Conservation (phyloP, 2,113 vertebrate genomes). For the Trogon surrucura region DNA sequence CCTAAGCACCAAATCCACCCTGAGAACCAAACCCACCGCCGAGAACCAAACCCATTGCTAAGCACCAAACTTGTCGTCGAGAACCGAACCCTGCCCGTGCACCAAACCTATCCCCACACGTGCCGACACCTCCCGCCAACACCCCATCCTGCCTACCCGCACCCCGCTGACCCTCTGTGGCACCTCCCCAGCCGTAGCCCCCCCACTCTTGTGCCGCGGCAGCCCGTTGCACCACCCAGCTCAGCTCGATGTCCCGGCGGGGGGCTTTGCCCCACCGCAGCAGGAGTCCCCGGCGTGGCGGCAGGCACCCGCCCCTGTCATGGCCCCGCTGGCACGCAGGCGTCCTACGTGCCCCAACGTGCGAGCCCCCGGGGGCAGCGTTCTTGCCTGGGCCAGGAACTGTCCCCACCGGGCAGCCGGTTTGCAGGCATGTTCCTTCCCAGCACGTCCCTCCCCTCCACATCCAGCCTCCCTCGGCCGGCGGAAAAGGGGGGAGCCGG, state of each 20-base stretch:
- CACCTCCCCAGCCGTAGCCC: too few relatives aligned
- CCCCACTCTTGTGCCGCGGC: accelerated
- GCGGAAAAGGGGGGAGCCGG: not conserved
- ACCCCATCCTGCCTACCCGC: not conserved
- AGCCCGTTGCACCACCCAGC: too few relatives aligned
- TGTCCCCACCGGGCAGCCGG: too few relatives aligned
- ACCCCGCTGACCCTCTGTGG: too few relatives aligned
- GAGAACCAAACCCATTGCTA: too few relatives aligned
- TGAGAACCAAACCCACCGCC: too few relatives aligned
- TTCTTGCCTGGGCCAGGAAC: constrained; percentile 52
- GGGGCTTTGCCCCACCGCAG: not conserved
- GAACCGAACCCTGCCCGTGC: not conserved
- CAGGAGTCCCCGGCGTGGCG: not conserved
- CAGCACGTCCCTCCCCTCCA: constrained; percentile 5
- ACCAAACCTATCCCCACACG: too few relatives aligned
- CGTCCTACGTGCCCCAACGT: constrained; percentile 33
- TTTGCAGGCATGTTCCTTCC: constrained; percentile 21
- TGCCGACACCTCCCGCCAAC: not conserved
- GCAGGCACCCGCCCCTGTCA: constrained; percentile 11
- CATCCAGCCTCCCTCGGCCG: constrained; percentile 15
- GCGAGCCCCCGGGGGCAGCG: constrained; percentile 49
- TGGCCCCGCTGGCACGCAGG: constrained; percentile 7
- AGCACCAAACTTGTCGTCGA: too few relatives aligned
- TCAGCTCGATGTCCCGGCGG: not conserved
- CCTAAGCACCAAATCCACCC: too few relatives aligned